These are phyloP conservation scores for Tenualosa ilisha DNA, from an alignment of 2,797 vertebrate genomes.

Conservation along the genomic window DNA sequence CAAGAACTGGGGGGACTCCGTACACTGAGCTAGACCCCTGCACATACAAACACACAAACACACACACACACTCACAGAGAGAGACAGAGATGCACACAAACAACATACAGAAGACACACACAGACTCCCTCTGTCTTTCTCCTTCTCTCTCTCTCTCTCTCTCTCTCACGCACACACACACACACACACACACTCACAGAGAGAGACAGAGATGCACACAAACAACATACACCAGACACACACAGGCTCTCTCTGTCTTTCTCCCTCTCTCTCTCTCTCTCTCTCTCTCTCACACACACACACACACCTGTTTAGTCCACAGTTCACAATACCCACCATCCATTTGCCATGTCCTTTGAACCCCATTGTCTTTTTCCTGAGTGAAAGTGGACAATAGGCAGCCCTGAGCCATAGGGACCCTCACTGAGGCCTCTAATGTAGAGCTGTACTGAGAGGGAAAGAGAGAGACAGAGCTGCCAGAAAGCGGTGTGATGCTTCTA, in stretches of 20 bases:
- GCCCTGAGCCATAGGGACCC: not conserved
- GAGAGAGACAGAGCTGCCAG: not conserved
- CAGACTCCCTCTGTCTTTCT: too few relatives aligned
- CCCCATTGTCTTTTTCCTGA: constrained; percentile 38
- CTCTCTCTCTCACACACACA: not conserved
- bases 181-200: constrained; percentile 1
- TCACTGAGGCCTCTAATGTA: not conserved
- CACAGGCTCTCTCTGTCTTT: too few relatives aligned
- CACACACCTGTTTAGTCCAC: not conserved
- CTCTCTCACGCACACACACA: too few relatives aligned
- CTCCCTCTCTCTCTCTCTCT: not conserved
- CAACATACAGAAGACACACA: not conserved
- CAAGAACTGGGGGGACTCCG: too few relatives aligned
- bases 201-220: not conserved
- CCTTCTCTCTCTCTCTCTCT: not conserved
- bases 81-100: not conserved
- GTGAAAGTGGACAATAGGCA: not conserved
- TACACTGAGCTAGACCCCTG: too few relatives aligned
- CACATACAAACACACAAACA: not conserved
- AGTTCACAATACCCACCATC: not conserved
- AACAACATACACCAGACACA: not conserved
- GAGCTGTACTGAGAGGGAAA: not conserved
- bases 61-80: not conserved
- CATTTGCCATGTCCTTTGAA: constrained; percentile 20
- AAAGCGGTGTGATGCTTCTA: not conserved